A percentile compares a stretch with the other conserved stretches of the same genome.
Evolutionary conservation across 2,888 invertebrate species (phyloP).

Genomic region (Philonicus albiceps): DNA sequence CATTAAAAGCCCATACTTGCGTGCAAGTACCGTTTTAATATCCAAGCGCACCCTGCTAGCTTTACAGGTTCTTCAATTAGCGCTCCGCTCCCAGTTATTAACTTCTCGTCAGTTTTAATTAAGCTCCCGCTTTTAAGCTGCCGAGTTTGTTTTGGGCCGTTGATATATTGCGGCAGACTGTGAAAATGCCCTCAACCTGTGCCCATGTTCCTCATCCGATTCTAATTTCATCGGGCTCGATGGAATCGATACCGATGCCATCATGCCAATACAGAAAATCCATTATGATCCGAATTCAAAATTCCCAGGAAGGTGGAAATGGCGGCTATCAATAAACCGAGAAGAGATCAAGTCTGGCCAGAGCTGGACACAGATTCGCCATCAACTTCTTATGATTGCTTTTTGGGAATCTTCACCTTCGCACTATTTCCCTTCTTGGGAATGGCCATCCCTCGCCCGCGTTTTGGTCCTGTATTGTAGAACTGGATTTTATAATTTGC

Average conservation of each 20-base stretch:
- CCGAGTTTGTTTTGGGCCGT: conserved; percentile 42
- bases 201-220: not conserved
- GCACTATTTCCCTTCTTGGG: conserved; percentile 1
- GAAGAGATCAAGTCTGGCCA: not conserved
- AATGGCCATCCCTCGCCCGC: not conserved
- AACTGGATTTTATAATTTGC: conserved; percentile 21
- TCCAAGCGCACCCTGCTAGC: conserved; percentile 5
- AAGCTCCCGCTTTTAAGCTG: conserved; percentile 51
- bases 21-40: conserved; percentile 42
- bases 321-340: conserved; percentile 18
- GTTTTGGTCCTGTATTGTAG: not conserved
- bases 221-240: conserved; percentile 6
- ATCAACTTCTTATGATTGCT: conserved; percentile 22
- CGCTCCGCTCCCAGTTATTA: conserved; percentile 54
- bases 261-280: not conserved
- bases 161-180: conserved; percentile 3
- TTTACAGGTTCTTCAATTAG: conserved; percentile 50
- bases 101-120: conserved; percentile 55
- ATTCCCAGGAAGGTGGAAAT: conserved; percentile 16
- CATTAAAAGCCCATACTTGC: conserved; percentile 14
- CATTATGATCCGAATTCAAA: not conserved
- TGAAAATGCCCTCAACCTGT: not conserved
- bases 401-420: conserved; percentile 25
- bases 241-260: not conserved
- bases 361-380: not conserved